phyloP scores from a whole-genome alignment of 37 sponge, comb jelly and placozoan species.

The Agelas oroides region DNA sequence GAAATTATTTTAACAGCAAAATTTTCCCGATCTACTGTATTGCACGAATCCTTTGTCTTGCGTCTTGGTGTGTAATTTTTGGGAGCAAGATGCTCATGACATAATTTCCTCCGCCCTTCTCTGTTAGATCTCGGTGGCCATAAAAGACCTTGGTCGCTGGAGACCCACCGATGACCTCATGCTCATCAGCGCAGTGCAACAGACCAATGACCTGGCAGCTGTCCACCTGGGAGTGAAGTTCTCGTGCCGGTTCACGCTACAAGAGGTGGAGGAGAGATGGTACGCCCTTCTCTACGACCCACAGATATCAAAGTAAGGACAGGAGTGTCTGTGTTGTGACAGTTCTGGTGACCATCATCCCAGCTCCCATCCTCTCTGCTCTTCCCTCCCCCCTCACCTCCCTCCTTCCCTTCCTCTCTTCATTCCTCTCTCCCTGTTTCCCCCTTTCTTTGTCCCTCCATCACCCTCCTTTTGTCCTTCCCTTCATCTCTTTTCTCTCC shows the following conservation, averaged over 20 bases:
- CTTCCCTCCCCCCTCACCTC: background rate
- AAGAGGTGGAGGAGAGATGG: constrained; percentile 95
- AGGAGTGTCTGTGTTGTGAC: background rate
- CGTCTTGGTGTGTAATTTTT: too few species aligned
- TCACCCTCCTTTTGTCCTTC: too few species aligned
- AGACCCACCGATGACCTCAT: constrained; percentile 89
- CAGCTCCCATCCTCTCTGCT: background rate
- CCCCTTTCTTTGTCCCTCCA: too few species aligned
- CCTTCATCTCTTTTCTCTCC: background rate
- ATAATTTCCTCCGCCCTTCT: too few species aligned
- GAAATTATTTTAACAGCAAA: too few species aligned
- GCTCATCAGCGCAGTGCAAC: constrained; percentile 92
- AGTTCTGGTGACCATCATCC: background rate
- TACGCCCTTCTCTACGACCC: constrained; percentile 90
- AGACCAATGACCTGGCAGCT: constrained; percentile 85
- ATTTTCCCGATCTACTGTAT: too few species aligned
- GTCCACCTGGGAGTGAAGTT: constrained; percentile 92
- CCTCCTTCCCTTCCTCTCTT: background rate
- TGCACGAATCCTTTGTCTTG: too few species aligned
- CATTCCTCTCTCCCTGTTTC: background rate
- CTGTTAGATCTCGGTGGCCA: background rate
- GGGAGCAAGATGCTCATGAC: too few species aligned
- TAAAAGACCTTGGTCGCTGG: constrained; percentile 90
- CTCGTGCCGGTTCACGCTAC: constrained; percentile 87
- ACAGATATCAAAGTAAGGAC: constrained; percentile 72